A percentile compares a stretch with the other conserved stretches of the same genome.
phyloP scores from a whole-genome alignment of 2,797 vertebrate species.

The Nyctalus aviator region DNA sequence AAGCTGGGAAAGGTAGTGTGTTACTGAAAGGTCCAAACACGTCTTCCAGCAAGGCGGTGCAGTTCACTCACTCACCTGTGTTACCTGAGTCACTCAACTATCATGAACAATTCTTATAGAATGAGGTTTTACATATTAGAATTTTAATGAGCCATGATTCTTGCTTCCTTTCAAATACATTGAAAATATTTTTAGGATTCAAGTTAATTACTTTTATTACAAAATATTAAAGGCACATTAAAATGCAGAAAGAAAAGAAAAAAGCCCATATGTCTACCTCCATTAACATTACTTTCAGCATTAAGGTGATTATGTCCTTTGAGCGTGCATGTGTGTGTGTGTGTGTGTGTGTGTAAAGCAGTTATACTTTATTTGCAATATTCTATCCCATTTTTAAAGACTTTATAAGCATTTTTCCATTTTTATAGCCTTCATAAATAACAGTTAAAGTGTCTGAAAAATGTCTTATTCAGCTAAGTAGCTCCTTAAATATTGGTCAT shows the following conservation, averaged over 20 bases:
- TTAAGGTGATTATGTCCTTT: constrained; percentile 16
- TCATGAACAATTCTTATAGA: not conserved
- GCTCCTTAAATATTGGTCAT: not conserved
- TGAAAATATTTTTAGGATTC: constrained; percentile 5
- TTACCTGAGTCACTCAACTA: not conserved
- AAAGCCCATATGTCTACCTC: not conserved
- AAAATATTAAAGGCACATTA: constrained; percentile 27
- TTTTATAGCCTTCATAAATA: constrained; percentile 42
- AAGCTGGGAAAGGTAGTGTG: not conserved
- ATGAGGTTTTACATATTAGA: not conserved
- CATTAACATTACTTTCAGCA: not conserved
- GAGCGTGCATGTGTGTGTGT: not conserved
- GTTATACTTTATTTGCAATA: not conserved
- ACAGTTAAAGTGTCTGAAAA: not conserved
- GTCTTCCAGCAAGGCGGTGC: not conserved
- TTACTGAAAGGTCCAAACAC: not conserved
- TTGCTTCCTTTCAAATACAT: not conserved
- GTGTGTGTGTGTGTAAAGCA: not conserved
- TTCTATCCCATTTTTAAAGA: not conserved
- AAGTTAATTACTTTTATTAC: constrained; percentile 38
- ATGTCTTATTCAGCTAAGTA: not conserved
- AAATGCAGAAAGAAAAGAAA: constrained; percentile 10
- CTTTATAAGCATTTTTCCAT: constrained; percentile 6
- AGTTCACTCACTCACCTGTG: not conserved
- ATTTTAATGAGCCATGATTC: not conserved